Evolutionary conservation across 2,113 vertebrate species (phyloP), one percentile per base, ranked within the genome.

Genomic region (Cyphomyrus discorhynchus): DNA sequence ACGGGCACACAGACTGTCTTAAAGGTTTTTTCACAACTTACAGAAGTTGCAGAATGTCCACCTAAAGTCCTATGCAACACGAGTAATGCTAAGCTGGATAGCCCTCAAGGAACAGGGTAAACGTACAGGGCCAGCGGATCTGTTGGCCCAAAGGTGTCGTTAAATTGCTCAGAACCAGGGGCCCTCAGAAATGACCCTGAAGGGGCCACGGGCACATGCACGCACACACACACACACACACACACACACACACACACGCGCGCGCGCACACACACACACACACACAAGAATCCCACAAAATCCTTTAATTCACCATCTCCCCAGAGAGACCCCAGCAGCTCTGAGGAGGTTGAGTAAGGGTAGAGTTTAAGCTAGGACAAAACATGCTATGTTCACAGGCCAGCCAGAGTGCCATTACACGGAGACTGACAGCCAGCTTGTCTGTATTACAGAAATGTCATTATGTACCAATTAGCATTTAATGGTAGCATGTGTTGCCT

Each of bases 401-500:
- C 35, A 80, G 15, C 39, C 45, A 9, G 39, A 11, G 8, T 5
- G 27, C n/a, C 82, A 8, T 84, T 84, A n/a, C 39, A 84, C 24
- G 0, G 35, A 80, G 35, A 80, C 17, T 35, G 74, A 42, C 74
- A 8, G 74, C 39, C 42, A 47, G 82, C 35, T 47, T 24, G 42
- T n/a, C 82, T 84, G 15, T 42, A 84, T 84, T 84, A 84, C 45
- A 84, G 24, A n/a, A 47, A 84, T 84, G 45, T n/a, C 39, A 47
- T 45, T 45, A 84, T 84, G 39, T 8, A 89, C 88, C 58, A 88
- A 92, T 89, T 91, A 91, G 74, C 83, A 52, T 86, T 90, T 89
- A 93, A 92, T 91, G 89, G 89, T 90, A 92, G 87, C 93, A 93
- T 89, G 92, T 93, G 93, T 90, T 83, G 85, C n/a, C 52, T 86